Evolutionary conservation across 2,888 invertebrate species (phyloP), one percentile per base, ranked within the genome.

Genomic region (Rhamphomyia laevipes): DNA sequence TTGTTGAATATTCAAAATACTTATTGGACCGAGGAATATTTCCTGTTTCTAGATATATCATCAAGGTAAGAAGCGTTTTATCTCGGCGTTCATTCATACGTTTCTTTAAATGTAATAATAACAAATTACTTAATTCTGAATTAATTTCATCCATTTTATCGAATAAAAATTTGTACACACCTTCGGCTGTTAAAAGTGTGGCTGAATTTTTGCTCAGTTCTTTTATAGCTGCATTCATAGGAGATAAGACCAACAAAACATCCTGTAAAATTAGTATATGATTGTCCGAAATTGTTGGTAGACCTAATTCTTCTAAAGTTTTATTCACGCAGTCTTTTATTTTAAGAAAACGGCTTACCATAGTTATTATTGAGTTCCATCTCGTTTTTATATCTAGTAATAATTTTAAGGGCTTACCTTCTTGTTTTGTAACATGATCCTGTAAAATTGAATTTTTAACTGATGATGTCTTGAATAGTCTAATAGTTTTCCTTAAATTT

Each of bases 121-220:
- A 33, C 33, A 33, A 11, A 13, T 33, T 33, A 33, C 12, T 33
- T 33, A 33, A 33, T 33, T 33, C 33, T 33, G 33, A 33, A 13
- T 44, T 44, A 11, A 30, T 44, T 44, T 31, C 44, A 10, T 44
- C 44, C 30, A 44, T 30, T 44, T 44, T 44, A 16, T 27, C 15
- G 30, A 44, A 43, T 13, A 43, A 15, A 30, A 43, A 43, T 43
- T 43, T 43, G 43, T 43, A 43, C n/a, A 43, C 44, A 16, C 44
- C 44, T 44, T 44, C 43, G 30, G 43, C 27, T 27, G 43, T 30
- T 43, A 43, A 12, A 23, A 44, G 33, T 30, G 44, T 44, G 13
- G 44, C 44, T 30, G 27, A 17, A 44, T 44, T 44, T 44, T 44
- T 44, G 31, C 44, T 44, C 17, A 44, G 30, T 44, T 44, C 44